A percentile compares a stretch with the other conserved stretches of the same genome.
Evolutionary conservation across 2,888 invertebrate species (phyloP).

Genomic region (Choreutis nemorana): DNA sequence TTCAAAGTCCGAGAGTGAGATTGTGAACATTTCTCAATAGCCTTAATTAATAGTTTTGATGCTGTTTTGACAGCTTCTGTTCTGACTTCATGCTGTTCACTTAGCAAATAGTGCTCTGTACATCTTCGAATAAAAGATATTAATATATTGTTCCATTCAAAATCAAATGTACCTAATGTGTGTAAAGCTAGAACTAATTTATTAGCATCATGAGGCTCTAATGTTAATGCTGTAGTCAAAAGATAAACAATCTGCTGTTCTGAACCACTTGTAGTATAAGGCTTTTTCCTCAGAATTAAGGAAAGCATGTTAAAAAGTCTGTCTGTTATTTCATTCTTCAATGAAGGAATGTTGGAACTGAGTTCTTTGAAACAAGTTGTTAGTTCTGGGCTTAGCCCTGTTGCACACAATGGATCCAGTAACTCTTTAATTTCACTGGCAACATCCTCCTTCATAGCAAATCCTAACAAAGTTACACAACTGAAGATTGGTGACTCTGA

Average conservation of each 20-base stretch:
- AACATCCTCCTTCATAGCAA: slow-evolving; percentile 84
- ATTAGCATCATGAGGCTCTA: slow-evolving; percentile 77
- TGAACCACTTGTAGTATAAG: slow-evolving; percentile 70
- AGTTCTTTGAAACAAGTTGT: slow-evolving; percentile 92
- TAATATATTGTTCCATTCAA: slow-evolving; percentile 87
- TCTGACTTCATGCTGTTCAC: slow-evolving; percentile 88
- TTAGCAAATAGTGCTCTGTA: slow-evolving; percentile 89
- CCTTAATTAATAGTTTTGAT: slow-evolving; percentile 84
- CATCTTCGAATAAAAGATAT: slow-evolving; percentile 93
- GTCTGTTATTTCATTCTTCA: slow-evolving; percentile 92
- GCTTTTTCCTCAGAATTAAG: slow-evolving; percentile 88
- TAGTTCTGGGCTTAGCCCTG: slow-evolving; percentile 88
- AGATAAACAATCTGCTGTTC: slow-evolving; percentile 49
- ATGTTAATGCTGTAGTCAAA: slow-evolving; percentile 40
- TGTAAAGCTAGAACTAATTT: slow-evolving; percentile 90
- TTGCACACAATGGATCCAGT: slow-evolving; percentile 90
- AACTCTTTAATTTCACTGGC: slow-evolving; percentile 82
- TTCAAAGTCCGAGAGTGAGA: slow-evolving; percentile 84
- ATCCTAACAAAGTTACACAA: slow-evolving; percentile 92
- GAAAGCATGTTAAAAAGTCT: slow-evolving; percentile 92
- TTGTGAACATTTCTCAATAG: slow-evolving; percentile 72
- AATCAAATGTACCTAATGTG: slow-evolving; percentile 91
- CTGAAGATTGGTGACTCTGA: slow-evolving; percentile 91
- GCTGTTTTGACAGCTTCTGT: slow-evolving; percentile 95
- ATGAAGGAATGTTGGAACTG: slow-evolving; percentile 85